A percentile compares a stretch with the other conserved stretches of the same genome.
These are phyloP conservation scores for Chrysocyon brachyurus DNA, from an alignment of 2,797 vertebrate genomes.

Conservation along the genomic window DNA sequence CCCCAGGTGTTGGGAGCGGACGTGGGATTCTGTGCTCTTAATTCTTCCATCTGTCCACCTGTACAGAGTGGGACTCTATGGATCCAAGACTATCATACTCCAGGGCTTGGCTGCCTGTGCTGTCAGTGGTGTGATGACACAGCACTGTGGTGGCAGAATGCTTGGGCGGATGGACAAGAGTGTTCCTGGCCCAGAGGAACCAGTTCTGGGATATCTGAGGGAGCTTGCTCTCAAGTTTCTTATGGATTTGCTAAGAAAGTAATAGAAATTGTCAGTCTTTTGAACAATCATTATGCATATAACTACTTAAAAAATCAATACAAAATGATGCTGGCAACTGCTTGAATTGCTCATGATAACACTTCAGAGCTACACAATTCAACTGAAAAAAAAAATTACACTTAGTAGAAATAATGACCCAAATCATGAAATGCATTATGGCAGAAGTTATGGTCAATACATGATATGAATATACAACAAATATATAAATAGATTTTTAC, in stretches of 20 bases:
- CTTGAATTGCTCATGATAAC: background rate
- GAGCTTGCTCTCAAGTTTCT: background rate
- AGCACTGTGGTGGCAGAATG: too few species aligned
- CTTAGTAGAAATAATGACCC: background rate
- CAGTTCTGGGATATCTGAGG: background rate
- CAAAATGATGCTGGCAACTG: background rate
- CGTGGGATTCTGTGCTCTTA: background rate
- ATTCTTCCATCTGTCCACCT: background rate
- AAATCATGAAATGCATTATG: background rate
- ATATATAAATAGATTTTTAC: background rate
- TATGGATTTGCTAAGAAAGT: background rate
- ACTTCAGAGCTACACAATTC: background rate
- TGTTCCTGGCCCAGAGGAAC: too few species aligned
- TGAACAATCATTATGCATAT: background rate
- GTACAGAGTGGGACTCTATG: background rate
- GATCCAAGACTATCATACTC: accelerated
- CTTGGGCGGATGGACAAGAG: accelerated
- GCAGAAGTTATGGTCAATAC: background rate
- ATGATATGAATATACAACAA: background rate
- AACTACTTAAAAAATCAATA: background rate
- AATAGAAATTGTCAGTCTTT: background rate
- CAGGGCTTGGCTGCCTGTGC: background rate
- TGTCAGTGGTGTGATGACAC: background rate
- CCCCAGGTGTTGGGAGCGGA: background rate
- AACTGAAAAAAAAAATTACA: background rate